phyloP scores from a whole-genome alignment of 1,140 invertebrate genomes.

The Drosophila santomea region DNA sequence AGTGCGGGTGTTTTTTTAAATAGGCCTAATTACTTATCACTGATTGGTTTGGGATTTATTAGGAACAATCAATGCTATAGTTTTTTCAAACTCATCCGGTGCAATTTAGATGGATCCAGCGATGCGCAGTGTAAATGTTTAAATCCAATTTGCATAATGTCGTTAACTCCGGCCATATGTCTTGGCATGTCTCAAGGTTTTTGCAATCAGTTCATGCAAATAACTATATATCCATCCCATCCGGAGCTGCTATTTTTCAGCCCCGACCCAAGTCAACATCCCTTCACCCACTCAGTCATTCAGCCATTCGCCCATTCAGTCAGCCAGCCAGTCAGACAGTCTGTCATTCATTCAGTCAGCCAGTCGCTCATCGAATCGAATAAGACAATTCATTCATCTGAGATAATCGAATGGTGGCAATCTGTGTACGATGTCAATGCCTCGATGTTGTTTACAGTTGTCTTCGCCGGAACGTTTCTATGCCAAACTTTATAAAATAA shows the following conservation, averaged over 20 bases:
- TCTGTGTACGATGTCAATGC: constrained; percentile 28
- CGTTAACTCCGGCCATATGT: constrained; percentile 47
- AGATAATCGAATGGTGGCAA: constrained; percentile 71
- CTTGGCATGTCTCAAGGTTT: constrained; percentile 65
- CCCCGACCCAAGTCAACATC: background rate
- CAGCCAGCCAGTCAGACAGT: constrained; percentile 7
- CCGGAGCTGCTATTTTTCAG: constrained; percentile 27
- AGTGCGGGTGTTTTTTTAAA: no score
- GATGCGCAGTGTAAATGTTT: constrained; percentile 39
- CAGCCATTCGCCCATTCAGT: constrained; percentile 2
- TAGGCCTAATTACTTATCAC: no score
- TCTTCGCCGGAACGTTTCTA: constrained; percentile 17
- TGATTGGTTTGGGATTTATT: no score
- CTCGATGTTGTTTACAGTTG: constrained; percentile 42
- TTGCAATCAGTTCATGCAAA: constrained; percentile 73
- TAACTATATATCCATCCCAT: constrained; percentile 53
- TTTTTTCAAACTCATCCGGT: background rate
- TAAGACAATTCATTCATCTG: constrained; percentile 79
- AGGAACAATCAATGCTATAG: background rate
- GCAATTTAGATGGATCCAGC: background rate
- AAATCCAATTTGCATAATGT: constrained; percentile 63
- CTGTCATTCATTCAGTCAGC: constrained; percentile 19
- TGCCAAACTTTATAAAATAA: constrained; percentile 44
- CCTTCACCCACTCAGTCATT: background rate
- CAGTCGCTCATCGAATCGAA: constrained; percentile 65